phyloP scores from a whole-genome alignment of 1,140 invertebrate species.

The Magallana gigas region DNA sequence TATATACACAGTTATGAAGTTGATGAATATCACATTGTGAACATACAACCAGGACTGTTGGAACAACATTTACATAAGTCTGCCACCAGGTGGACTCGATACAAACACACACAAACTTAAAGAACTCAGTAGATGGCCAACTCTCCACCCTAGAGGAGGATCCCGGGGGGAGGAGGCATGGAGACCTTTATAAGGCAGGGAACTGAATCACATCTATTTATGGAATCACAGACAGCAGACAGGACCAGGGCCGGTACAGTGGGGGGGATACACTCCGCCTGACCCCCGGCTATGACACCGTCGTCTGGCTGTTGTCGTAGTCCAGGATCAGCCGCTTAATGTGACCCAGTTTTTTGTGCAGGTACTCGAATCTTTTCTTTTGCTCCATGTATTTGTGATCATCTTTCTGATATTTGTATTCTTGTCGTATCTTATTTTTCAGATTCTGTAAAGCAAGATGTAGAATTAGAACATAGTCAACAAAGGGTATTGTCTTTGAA shows the following conservation, averaged over 20 bases:
- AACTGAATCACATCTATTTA: neutral
- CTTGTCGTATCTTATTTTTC: slow-evolving; percentile 87
- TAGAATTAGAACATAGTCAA: too few relatives aligned
- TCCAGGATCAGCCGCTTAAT: slow-evolving; percentile 92
- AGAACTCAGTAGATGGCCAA: neutral
- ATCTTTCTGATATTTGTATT: slow-evolving; percentile 89
- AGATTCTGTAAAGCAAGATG: slow-evolving; percentile 82
- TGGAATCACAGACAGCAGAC: slow-evolving; percentile 21
- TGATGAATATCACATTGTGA: slow-evolving; percentile 3
- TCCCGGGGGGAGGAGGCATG: neutral
- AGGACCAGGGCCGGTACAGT: neutral
- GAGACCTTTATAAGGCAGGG: slow-evolving; percentile 10
- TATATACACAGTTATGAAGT: neutral
- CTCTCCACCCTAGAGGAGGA: neutral
- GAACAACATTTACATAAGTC: neutral
- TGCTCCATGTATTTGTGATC: slow-evolving; percentile 86
- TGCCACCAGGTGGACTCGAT: neutral
- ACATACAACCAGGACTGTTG: slow-evolving; percentile 1
- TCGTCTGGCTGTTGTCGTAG: slow-evolving; percentile 83
- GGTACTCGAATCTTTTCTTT: slow-evolving; percentile 88
- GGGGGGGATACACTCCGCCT: neutral
- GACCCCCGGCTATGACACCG: slow-evolving; percentile 51
- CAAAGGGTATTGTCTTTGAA: too few relatives aligned
- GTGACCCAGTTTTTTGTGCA: slow-evolving; percentile 93
- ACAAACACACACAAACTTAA: slow-evolving; percentile 10